phyloP scores from a whole-genome alignment of 35 echinoderm and acorn worm genomes.

The Heliocidaris erythrogramma region DNA sequence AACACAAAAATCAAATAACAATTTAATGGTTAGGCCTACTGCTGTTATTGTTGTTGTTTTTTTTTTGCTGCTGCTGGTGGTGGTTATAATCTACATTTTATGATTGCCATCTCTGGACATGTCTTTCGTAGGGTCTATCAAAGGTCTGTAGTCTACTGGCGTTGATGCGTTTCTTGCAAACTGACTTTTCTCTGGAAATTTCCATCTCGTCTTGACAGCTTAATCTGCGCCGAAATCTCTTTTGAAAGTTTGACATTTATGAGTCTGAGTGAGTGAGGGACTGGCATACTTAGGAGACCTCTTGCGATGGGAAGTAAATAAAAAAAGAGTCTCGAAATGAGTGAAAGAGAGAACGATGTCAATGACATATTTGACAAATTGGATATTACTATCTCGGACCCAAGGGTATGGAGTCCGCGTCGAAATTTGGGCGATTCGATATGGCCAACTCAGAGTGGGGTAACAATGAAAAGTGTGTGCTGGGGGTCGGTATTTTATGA shows the following conservation, averaged over 20 bases:
- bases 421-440: neutral
- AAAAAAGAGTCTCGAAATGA: neutral
- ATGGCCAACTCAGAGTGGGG: neutral
- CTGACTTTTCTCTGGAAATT: neutral
- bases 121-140: neutral
- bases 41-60: neutral
- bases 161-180: conserved; percentile 9
- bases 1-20: neutral
- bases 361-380: conserved; percentile 19
- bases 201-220: neutral
- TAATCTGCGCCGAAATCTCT: neutral
- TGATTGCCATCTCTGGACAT: neutral
- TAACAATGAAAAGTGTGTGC: neutral
- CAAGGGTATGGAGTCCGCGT: neutral
- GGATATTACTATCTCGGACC: neutral
- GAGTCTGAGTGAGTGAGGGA: neutral
- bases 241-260: neutral
- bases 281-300: neutral
- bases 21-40: no score
- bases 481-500: neutral
- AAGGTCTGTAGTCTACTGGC: neutral
- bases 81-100: neutral
- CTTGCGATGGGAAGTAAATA: neutral
- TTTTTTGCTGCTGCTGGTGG: neutral
- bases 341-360: conserved; percentile 9